Conservation (phyloP, 2,797 vertebrate genomes). For the Spatula clypeata region DNA sequence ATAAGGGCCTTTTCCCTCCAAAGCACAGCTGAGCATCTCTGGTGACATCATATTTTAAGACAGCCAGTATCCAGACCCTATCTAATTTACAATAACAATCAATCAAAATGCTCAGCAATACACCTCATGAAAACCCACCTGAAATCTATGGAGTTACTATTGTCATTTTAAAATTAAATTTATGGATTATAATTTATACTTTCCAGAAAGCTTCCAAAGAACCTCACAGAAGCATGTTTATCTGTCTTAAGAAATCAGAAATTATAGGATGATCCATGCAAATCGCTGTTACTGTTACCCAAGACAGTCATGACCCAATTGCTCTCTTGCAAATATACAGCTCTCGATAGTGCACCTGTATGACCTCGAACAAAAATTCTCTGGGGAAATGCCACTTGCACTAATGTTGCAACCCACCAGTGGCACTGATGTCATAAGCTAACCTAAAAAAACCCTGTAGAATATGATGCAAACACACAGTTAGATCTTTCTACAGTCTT, state of each 20-base stretch:
- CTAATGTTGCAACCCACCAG: not conserved
- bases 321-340: not conserved
- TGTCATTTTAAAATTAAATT: not conserved
- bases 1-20: not conserved
- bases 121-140: not conserved
- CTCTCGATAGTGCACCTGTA: not conserved
- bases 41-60: not conserved
- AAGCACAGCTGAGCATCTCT: not conserved
- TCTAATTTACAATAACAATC: not conserved
- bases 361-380: not conserved
- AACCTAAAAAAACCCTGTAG: not conserved
- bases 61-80: not conserved
- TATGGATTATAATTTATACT: not conserved
- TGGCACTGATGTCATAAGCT: not conserved
- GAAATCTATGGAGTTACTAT: not conserved
- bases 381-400: not conserved
- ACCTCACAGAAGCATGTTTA: not conserved
- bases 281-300: not conserved
- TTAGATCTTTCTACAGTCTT: not conserved
- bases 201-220: not conserved
- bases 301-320: not conserved
- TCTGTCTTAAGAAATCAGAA: not conserved
- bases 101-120: not conserved
- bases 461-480: not conserved
- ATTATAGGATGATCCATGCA: not conserved